Evolutionary conservation across 2,888 invertebrate genomes (phyloP).

Genomic region (Synergus gifuensis): DNA sequence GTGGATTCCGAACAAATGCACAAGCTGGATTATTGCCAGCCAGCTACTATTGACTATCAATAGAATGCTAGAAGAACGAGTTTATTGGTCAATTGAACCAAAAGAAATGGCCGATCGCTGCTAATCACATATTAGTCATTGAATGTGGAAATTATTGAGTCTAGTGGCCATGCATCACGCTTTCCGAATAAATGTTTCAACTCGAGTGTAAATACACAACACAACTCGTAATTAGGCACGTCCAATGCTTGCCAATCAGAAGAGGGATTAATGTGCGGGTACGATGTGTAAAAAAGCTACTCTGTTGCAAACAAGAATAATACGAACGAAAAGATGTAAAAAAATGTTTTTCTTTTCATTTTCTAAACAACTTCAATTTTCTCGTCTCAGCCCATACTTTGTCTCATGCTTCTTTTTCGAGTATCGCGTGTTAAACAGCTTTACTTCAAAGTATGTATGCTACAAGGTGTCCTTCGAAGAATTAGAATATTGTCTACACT

Average conservation of each 20-base stretch:
- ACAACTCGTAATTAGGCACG: slow-evolving; percentile 37
- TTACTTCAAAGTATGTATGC: background rate
- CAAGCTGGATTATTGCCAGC: slow-evolving; percentile 9
- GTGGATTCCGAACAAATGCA: slow-evolving; percentile 28
- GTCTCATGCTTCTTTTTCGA: background rate
- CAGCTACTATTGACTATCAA: slow-evolving; percentile 27
- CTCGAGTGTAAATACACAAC: slow-evolving; percentile 40
- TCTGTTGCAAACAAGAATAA: background rate
- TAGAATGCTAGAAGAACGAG: slow-evolving; percentile 34
- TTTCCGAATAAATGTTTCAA: slow-evolving; percentile 46
- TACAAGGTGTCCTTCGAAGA: background rate
- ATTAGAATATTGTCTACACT: background rate
- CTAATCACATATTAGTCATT: slow-evolving; percentile 56
- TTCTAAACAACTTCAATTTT: background rate
- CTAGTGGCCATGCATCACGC: slow-evolving; percentile 51
- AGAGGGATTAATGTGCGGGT: slow-evolving; percentile 33
- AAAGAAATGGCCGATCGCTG: slow-evolving; percentile 43
- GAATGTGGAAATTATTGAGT: slow-evolving; percentile 54
- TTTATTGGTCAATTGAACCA: slow-evolving; percentile 28
- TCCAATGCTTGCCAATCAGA: slow-evolving; percentile 37
- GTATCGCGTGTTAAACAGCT: background rate
- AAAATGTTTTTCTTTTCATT: background rate
- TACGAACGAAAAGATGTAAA: background rate
- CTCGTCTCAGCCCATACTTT: background rate
- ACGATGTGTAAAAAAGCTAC: slow-evolving; percentile 17